Evolutionary conservation across 2,797 vertebrate species (phyloP), one percentile per base, ranked within the genome.

Genomic region (Sitta carolinensis): DNA sequence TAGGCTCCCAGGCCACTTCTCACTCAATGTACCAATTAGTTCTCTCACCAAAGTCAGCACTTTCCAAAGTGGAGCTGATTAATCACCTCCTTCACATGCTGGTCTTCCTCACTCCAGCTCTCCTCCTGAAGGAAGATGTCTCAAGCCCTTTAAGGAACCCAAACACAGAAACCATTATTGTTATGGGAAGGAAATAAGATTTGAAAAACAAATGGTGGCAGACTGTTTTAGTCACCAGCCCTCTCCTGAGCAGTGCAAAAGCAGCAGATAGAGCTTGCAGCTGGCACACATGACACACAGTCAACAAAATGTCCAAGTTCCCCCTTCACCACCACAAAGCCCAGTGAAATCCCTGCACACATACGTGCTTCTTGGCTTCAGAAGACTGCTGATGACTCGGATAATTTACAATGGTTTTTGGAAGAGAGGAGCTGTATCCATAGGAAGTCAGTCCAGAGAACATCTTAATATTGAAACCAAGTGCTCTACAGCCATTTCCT

Each of bases 281-380:
- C 38, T 8, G 1, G 27, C 43, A 36, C 3, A 2, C 13, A 5
- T 47, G 30, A 48, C 4, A 57, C 21, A 32, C 3, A 7, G 54
- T 9, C 17, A 43, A 8, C 5, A 0, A 3, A 5, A 9, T 32
- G 9, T 29, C 48, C 23, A 0, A 7, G 36, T 42, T 45, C 13
- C 26, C 7, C 50, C n/a, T 23, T 66, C 36, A 38, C 16, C 29
- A 16, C 16, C 82, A 55, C 62, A 52, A 30, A 59, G 34, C 63
- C 29, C 9, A 6, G 34, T 67, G 67, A 76, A 73, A 57, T 61
- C 50, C 25, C 57, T 81, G 70, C 34, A 38, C 3, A 3, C 3
- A 0, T 62, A 21, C 1, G 0, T 48, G 36, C 40, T 81, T 32
- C 70, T 90, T 87, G 90, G 55, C 76, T 94, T 88, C 83, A 62